Percentiles rank a stretch among this genome's conserved stretches.
phyloP scores from a whole-genome alignment of 2,797 vertebrate genomes.

The Spheniscus humboldti region DNA sequence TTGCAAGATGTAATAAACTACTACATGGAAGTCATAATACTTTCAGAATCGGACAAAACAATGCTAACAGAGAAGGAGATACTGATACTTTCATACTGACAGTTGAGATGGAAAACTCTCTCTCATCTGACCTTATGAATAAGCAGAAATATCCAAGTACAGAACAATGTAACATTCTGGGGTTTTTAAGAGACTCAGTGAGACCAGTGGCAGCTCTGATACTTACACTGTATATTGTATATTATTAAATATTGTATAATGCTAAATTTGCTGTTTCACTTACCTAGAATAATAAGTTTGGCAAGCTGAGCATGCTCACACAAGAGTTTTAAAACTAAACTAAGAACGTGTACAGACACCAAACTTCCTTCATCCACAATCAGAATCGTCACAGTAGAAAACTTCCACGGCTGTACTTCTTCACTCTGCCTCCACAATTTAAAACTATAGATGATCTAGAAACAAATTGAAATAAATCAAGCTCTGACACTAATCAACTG shows the following conservation, averaged over 20 bases:
- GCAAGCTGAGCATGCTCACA: conserved; percentile 70
- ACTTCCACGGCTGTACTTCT: conserved; percentile 70
- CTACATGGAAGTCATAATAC: not conserved
- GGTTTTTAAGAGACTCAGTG: not conserved
- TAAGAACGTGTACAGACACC: conserved; percentile 77
- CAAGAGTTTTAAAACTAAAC: conserved; percentile 76
- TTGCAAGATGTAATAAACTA: not conserved
- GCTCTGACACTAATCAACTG: not conserved
- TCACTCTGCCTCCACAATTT: conserved; percentile 38
- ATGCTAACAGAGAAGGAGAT: not conserved
- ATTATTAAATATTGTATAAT: not conserved
- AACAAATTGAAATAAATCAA: conserved; percentile 24
- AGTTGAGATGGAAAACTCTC: not conserved
- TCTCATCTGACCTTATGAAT: not conserved
- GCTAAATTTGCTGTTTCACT: conserved; percentile 35
- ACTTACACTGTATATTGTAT: not conserved
- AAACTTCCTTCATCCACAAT: conserved; percentile 87
- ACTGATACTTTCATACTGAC: not conserved
- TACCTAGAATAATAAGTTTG: conserved; percentile 84
- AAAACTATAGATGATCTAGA: conserved; percentile 80
- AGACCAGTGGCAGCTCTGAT: not conserved
- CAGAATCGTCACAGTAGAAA: conserved; percentile 76
- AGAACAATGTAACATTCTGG: not conserved
- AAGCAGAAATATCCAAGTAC: not conserved
- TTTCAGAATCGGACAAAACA: not conserved